Evolutionary conservation across 1,140 invertebrate genomes (phyloP).

Genomic region (Ceratoteleas bidentatus): DNA sequence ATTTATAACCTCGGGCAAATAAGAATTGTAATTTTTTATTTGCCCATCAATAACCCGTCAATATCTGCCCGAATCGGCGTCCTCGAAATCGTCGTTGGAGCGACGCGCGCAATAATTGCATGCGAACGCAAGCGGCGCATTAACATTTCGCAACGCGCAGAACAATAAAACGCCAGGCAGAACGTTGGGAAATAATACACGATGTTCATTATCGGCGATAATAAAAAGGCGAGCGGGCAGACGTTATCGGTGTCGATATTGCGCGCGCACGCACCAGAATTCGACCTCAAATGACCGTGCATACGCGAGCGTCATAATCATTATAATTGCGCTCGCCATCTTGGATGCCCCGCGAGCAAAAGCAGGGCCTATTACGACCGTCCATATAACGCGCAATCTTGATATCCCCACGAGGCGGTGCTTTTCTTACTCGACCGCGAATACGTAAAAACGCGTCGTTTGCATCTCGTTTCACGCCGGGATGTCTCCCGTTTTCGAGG

Average conservation of each 20-base stretch:
- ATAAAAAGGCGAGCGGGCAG: slow-evolving; percentile 55
- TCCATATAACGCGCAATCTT: too few relatives aligned
- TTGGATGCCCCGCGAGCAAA: too few relatives aligned
- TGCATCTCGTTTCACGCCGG: slow-evolving; percentile 23
- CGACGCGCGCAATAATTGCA: slow-evolving; percentile 45
- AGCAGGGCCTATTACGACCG: too few relatives aligned
- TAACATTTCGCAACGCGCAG: slow-evolving; percentile 57
- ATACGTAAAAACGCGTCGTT: slow-evolving; percentile 30
- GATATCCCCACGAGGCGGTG: slow-evolving; percentile 72
- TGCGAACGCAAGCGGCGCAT: too few relatives aligned
- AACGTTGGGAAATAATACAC: slow-evolving; percentile 60
- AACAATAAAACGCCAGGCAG: slow-evolving; percentile 52
- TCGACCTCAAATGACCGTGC: too few relatives aligned
- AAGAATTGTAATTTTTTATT: slow-evolving; percentile 39
- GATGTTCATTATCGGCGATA: slow-evolving; percentile 62
- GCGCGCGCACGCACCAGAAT: too few relatives aligned
- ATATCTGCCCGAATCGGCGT: slow-evolving; percentile 48
- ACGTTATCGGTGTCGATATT: slow-evolving; percentile 54
- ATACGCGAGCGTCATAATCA: slow-evolving; percentile 75
- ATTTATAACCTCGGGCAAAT: slow-evolving; percentile 25
- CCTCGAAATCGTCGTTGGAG: too few relatives aligned
- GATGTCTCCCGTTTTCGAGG: not conserved
- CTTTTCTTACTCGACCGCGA: slow-evolving; percentile 23
- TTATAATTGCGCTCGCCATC: too few relatives aligned
- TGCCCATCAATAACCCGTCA: slow-evolving; percentile 49